Evolutionary conservation across 1,140 invertebrate species (phyloP).

Genomic region (Ephestia elutella): DNA sequence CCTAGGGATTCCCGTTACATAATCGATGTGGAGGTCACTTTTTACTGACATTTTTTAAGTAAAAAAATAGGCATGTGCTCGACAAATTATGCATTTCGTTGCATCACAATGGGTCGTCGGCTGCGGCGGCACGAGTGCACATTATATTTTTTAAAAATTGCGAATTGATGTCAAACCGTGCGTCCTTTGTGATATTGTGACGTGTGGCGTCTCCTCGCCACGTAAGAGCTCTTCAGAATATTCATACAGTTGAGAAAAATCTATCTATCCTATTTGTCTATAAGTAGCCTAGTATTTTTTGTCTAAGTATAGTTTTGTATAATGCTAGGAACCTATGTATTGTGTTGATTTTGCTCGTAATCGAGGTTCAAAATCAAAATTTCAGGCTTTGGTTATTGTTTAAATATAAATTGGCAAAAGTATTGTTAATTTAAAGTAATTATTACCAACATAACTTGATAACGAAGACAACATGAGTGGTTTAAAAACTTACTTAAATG

Average conservation of each 20-base stretch:
- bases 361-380: too few species aligned
- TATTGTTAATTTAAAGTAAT: too few species aligned
- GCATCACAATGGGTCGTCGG: constrained; percentile 55
- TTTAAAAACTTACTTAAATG: too few species aligned
- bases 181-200: constrained; percentile 42
- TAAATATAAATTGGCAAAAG: too few species aligned
- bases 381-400: too few species aligned
- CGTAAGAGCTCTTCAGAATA: constrained; percentile 13
- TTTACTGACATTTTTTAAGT: constrained; percentile 48
- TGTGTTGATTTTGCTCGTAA: too few species aligned
- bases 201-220: constrained; percentile 38
- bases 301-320: too few species aligned
- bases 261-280: too few species aligned
- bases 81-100: constrained; percentile 70
- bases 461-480: too few species aligned
- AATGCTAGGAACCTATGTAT: too few species aligned
- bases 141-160: constrained; percentile 58
- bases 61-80: constrained; percentile 70
- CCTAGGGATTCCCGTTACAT: constrained; percentile 56
- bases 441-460: too few species aligned
- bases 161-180: constrained; percentile 56
- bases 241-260: neutral
- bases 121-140: constrained; percentile 51
- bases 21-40: constrained; percentile 58
- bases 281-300: too few species aligned